A percentile compares a stretch with the other conserved stretches of the same genome.
phyloP scores from a whole-genome alignment of 2,113 vertebrate species.

The Indri indri region DNA sequence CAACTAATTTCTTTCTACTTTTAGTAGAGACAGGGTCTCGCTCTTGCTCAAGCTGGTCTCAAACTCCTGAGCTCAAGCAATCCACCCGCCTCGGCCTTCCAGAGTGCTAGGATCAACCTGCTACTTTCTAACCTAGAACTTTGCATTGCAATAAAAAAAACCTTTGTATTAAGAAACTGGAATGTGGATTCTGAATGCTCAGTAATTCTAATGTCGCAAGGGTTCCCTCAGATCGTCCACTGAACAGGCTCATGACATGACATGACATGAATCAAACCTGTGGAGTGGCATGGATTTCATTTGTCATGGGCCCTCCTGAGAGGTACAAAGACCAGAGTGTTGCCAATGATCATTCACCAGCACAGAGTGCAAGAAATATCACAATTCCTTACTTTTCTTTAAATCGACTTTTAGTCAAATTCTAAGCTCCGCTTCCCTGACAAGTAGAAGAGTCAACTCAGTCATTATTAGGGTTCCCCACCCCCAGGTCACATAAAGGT shows the following conservation, averaged over 20 bases:
- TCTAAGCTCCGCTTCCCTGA: background rate
- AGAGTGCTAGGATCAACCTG: no score
- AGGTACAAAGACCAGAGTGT: background rate
- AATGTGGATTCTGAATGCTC: background rate
- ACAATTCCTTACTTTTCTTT: background rate
- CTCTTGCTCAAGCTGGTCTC: no score
- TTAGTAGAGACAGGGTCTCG: no score
- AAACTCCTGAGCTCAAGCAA: no score
- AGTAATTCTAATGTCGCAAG: background rate
- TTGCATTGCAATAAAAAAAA: constrained; percentile 33
- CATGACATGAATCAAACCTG: background rate
- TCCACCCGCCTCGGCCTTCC: no score
- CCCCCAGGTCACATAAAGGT: background rate
- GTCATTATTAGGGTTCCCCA: background rate
- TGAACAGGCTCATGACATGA: background rate
- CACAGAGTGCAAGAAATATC: background rate
- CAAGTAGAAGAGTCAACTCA: background rate
- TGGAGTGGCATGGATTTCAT: background rate
- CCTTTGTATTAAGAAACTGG: background rate
- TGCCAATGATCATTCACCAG: background rate
- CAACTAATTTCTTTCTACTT: no score
- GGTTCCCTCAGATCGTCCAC: background rate
- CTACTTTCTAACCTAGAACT: constrained; percentile 35
- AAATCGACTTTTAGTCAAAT: background rate
- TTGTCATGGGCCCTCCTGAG: background rate